A percentile compares a stretch with the other conserved stretches of the same genome.
Conservation (phyloP, 2,113 vertebrate species). For the Thymallus thymallus region DNA sequence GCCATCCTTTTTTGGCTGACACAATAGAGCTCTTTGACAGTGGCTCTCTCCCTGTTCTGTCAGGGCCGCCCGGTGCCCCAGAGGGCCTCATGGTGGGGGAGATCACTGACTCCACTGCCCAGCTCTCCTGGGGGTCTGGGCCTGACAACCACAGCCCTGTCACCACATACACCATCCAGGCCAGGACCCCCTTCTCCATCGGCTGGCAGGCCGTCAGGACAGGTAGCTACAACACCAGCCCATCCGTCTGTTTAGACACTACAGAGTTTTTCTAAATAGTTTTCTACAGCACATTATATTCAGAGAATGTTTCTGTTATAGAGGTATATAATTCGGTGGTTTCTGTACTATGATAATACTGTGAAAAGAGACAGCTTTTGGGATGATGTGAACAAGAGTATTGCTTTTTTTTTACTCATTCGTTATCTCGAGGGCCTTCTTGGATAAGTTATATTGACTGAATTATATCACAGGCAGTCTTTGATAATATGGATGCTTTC, state of each 20-base stretch:
- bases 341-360: neutral
- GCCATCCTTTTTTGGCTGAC: constrained; percentile 20
- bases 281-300: too few relatives aligned
- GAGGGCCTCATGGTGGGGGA: constrained; percentile 65
- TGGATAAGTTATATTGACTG: neutral
- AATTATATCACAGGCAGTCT: neutral
- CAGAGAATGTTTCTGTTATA: neutral
- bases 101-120: constrained; percentile 68
- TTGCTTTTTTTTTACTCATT: neutral
- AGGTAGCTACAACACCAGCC: constrained; percentile 40
- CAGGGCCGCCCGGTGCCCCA: constrained; percentile 73
- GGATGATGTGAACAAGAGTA: neutral
- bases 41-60: constrained; percentile 32
- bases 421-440: neutral
- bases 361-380: neutral
- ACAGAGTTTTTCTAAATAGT: neutral
- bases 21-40: constrained; percentile 28
- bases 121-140: constrained; percentile 72
- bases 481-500: neutral
- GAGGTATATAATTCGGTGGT: too few relatives aligned
- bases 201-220: constrained; percentile 75
- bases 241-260: too few relatives aligned
- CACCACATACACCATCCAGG: constrained; percentile 69
- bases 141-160: constrained; percentile 74
- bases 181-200: constrained; percentile 70